phyloP scores from a whole-genome alignment of 2,888 invertebrate genomes.

The Clanis bilineata region DNA sequence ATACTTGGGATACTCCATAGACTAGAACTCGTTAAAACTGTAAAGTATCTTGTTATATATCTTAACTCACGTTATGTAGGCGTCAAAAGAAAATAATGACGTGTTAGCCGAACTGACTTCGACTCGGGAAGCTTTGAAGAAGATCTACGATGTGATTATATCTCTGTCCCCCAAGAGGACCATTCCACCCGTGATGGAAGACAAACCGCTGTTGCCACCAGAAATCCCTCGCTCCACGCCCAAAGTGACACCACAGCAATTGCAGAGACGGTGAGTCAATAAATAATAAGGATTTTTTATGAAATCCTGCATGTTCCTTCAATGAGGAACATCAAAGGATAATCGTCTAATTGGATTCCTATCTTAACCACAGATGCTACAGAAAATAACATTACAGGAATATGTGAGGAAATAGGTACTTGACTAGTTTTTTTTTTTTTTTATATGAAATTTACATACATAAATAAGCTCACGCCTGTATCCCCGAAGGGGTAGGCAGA shows the following conservation, averaged over 20 bases:
- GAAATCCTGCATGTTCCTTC: neutral
- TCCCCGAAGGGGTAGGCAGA: too few species aligned
- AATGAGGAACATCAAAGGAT: neutral
- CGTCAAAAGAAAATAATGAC: slow-evolving; percentile 82
- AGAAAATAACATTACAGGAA: too few species aligned
- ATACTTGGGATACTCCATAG: too few species aligned
- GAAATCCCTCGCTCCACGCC: slow-evolving; percentile 60
- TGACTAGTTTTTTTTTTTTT: too few species aligned
- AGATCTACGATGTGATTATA: slow-evolving; percentile 84
- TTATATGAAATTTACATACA: too few species aligned
- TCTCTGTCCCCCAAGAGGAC: slow-evolving; percentile 83
- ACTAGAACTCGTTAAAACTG: too few species aligned
- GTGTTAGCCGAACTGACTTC: slow-evolving; percentile 82
- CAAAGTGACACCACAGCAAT: slow-evolving; percentile 70
- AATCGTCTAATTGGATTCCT: neutral
- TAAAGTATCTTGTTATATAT: too few species aligned
- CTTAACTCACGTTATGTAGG: slow-evolving; percentile 38
- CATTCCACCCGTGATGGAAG: slow-evolving; percentile 80
- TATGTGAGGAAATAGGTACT: too few species aligned
- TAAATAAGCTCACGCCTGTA: too few species aligned
- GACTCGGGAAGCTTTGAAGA: slow-evolving; percentile 83
- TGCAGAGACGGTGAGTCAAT: slow-evolving; percentile 69
- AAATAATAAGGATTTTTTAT: too few species aligned
- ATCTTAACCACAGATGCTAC: too few species aligned
- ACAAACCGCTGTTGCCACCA: slow-evolving; percentile 61